Percentiles rank a stretch among this genome's conserved stretches.
Conservation (phyloP, 2,888 invertebrate genomes). For the Nomada flava region DNA sequence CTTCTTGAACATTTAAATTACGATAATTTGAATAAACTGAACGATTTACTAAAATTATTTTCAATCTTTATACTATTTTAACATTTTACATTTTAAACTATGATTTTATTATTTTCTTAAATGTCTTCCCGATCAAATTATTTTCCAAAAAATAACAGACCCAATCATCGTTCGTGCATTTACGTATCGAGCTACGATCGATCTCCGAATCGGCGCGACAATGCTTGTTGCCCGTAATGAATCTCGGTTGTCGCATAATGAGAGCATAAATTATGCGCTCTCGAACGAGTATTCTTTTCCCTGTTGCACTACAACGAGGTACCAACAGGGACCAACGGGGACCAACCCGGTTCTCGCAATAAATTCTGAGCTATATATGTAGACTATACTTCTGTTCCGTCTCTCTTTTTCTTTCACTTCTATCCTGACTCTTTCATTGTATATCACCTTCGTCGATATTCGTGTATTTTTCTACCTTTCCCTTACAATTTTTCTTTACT, state of each 20-base stretch:
- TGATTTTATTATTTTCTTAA: background rate
- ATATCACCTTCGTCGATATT: background rate
- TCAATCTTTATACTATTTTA: background rate
- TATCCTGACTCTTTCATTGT: conserved; percentile 45
- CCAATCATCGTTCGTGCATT: conserved; percentile 55
- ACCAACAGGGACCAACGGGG: too few species aligned
- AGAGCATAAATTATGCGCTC: conserved; percentile 77
- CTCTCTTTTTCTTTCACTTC: background rate
- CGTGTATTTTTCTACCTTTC: background rate
- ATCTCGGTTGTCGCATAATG: conserved; percentile 75
- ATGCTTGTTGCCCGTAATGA: conserved; percentile 72
- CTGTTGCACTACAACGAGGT: conserved; percentile 23
- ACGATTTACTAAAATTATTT: background rate
- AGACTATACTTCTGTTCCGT: conserved; percentile 25
- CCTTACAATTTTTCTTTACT: background rate
- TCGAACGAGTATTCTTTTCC: conserved; percentile 56
- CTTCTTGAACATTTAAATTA: background rate
- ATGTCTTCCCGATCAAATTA: background rate
- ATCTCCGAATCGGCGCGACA: conserved; percentile 72
- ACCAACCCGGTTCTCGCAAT: conserved; percentile 51
- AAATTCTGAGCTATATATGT: conserved; percentile 65
- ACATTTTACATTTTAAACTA: background rate
- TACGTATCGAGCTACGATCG: conserved; percentile 59
- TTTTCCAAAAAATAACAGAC: conserved; percentile 1
- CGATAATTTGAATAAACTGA: background rate